Percentiles rank a stretch among this genome's conserved stretches.
These are phyloP conservation scores for Tromatobia lineatoria DNA, from an alignment of 2,888 invertebrate genomes.

Conservation along the genomic window DNA sequence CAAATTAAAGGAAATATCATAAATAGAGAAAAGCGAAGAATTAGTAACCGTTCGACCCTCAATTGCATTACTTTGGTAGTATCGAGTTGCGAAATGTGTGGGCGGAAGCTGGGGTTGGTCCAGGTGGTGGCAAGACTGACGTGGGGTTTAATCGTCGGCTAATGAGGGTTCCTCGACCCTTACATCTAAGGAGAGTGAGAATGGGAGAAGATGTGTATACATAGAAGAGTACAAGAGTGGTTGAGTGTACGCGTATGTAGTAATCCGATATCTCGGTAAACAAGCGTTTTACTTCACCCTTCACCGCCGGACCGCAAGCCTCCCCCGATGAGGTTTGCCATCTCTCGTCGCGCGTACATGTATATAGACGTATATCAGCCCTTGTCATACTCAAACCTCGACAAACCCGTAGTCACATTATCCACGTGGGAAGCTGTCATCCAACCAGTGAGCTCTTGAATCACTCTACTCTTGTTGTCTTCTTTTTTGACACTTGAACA, in stretches of 20 bases:
- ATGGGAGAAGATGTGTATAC: conserved; percentile 14
- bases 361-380: conserved; percentile 51
- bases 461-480: conserved; percentile 19
- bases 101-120: conserved; percentile 62
- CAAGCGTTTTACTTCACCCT: conserved; percentile 75
- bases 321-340: conserved; percentile 53
- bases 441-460: conserved; percentile 64
- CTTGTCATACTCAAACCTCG: conserved; percentile 60
- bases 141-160: conserved; percentile 73
- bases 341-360: conserved; percentile 35
- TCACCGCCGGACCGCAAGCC: conserved; percentile 70
- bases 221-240: conserved; percentile 32
- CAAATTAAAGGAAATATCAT: not conserved
- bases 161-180: conserved; percentile 72
- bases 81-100: conserved; percentile 20
- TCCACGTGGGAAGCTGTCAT: conserved; percentile 83
- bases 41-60: not conserved
- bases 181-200: conserved; percentile 43
- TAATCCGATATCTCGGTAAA: conserved; percentile 77
- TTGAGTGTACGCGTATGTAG: conserved; percentile 56
- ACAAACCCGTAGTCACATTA: conserved; percentile 83
- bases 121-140: conserved; percentile 60
- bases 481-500: conserved; percentile 34
- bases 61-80: conserved; percentile 16
- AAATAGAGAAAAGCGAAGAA: not conserved